phyloP scores from a whole-genome alignment of 2,797 vertebrate genomes.

The Chelon auratus region DNA sequence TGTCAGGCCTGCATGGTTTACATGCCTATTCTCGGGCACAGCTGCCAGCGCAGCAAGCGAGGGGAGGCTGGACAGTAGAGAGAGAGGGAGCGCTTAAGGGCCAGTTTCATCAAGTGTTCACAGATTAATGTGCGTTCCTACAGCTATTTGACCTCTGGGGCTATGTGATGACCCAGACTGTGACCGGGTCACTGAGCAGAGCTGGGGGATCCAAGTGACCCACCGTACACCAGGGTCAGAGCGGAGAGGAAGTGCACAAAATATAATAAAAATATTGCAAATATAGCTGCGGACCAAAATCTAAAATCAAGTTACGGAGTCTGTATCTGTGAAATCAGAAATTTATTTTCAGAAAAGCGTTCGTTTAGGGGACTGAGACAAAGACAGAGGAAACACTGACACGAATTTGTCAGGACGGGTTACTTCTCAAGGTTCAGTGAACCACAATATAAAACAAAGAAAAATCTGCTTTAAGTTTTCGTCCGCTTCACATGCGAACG shows the following conservation, averaged over 20 bases:
- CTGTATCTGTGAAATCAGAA: background rate
- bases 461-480: constrained; percentile 52
- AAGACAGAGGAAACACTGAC: constrained; percentile 1
- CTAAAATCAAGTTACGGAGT: background rate
- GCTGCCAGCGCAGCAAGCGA: constrained; percentile 48
- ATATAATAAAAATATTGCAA: background rate
- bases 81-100: constrained; percentile 22
- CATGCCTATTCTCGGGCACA: constrained; percentile 60
- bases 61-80: constrained; percentile 35
- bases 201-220: constrained; percentile 12
- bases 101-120: constrained; percentile 47
- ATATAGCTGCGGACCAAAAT: too few relatives aligned
- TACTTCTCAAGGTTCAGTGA: constrained; percentile 10
- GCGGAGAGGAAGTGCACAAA: constrained; percentile 8
- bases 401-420: constrained; percentile 31
- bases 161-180: constrained; percentile 37
- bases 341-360: background rate
- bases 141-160: constrained; percentile 48
- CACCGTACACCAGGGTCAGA: background rate
- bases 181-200: constrained; percentile 36
- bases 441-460: constrained; percentile 40
- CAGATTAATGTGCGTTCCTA: constrained; percentile 50
- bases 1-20: constrained; percentile 72
- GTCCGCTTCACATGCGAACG: constrained; percentile 39
- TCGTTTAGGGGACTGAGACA: background rate